Base-by-base conservation (phyloP, 1,140 invertebrate species). In the Rhyzopertha dominica region DNA sequence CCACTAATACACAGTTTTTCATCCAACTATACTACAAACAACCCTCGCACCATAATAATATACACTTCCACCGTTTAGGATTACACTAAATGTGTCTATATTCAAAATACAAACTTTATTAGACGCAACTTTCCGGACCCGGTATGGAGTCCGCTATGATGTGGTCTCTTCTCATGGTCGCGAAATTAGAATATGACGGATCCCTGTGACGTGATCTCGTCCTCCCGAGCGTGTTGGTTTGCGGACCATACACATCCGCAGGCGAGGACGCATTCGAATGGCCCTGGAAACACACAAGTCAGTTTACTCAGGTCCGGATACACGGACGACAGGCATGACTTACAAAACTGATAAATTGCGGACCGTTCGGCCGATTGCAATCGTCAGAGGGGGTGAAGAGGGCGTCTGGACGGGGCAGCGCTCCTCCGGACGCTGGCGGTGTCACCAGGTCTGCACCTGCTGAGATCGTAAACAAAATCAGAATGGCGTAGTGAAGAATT, bases 61-160 rank as follows among this genome's bases (percentile, higher is more conserved):
- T n/a, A n/a, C n/a, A n/a, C n/a, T n/a, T n/a, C n/a, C n/a, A n/a
- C n/a, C n/a, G n/a, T n/a, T n/a, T n/a, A n/a, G n/a, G n/a, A n/a
- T n/a, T n/a, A n/a, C n/a, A n/a, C n/a, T n/a, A n/a, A n/a, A n/a
- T n/a, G n/a, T n/a, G n/a, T n/a, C n/a, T n/a, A n/a, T n/a, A n/a
- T n/a, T n/a, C n/a, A n/a, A n/a, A n/a, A n/a, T n/a, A n/a, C n/a
- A n/a, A n/a, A n/a, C n/a, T 43, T 43, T 23, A 39, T 79, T 81
- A 83, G 58, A 84, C 82, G 68, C 82, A 84, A 73, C 81, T 84
- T 66, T 84, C 82, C 31, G 82, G 82, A 45, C 82, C 82, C 25
- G 81, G 81, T 70, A 84, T 79, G 23, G 80, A 78, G 59, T 83
- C 82, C 32, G 81, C 80, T 49, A 84, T 79, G 51, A 83, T 82